Percentiles rank a stretch among this genome's conserved stretches.
Evolutionary conservation across 2,888 invertebrate species (phyloP).

Genomic region (Dilophus febrilis): DNA sequence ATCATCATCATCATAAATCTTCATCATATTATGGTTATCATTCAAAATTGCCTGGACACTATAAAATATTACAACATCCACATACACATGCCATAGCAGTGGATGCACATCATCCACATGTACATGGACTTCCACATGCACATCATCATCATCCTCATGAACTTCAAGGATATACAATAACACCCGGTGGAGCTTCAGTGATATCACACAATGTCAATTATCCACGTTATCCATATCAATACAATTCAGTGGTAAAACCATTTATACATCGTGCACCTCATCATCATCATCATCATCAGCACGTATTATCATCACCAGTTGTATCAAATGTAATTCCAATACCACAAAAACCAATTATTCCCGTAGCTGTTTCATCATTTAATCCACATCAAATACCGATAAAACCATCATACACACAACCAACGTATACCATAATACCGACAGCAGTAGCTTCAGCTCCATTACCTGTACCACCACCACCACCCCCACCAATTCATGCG

Average conservation of each 20-base stretch:
- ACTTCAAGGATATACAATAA: slow-evolving; percentile 1
- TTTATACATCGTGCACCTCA: not conserved
- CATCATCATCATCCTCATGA: not conserved
- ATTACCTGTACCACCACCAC: not conserved
- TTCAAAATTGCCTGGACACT: not conserved
- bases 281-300: not conserved
- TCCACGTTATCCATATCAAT: slow-evolving; percentile 7
- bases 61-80: slow-evolving; percentile 3
- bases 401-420: not conserved
- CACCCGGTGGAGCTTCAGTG: slow-evolving; percentile 7
- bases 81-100: slow-evolving; percentile 3
- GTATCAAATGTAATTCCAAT: not conserved
- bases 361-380: not conserved
- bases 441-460: not conserved
- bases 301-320: not conserved
- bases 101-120: slow-evolving; percentile 1
- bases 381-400: not conserved
- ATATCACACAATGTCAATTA: slow-evolving; percentile 8
- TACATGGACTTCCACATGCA: not conserved
- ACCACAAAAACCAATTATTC: slow-evolving; percentile 1
- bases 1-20: not conserved
- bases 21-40: no score
- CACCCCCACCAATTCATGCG: slow-evolving; percentile 1
- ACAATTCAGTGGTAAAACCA: slow-evolving; percentile 1
- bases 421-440: not conserved